These are phyloP conservation scores for Hyla sarda DNA, from an alignment of 2,113 vertebrate species.

Conservation along the genomic window DNA sequence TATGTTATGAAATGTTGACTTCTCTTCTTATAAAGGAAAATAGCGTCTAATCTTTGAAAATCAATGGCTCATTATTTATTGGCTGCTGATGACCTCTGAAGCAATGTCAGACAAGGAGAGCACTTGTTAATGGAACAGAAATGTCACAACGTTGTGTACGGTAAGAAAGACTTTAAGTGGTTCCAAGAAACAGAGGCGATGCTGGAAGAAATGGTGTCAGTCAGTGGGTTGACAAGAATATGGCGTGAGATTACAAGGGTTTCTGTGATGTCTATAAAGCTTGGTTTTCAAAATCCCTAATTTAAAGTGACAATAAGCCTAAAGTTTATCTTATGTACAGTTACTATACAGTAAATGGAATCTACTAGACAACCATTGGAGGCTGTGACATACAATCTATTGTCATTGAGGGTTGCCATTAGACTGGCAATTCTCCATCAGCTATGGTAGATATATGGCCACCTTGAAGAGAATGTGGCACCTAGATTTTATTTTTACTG, in stretches of 20 bases:
- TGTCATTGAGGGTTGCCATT: no score
- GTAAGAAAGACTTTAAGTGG: not conserved
- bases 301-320: not conserved
- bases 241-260: not conserved
- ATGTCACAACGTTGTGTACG: constrained; percentile 27
- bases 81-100: constrained; percentile 29
- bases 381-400: not conserved
- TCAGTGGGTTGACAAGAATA: not conserved
- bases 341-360: no score
- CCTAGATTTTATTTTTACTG: no score
- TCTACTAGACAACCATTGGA: no score
- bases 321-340: not conserved
- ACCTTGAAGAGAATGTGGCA: no score
- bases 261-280: not conserved
- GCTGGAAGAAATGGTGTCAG: not conserved
- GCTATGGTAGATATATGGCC: no score
- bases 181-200: constrained; percentile 24
- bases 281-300: not conserved
- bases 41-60: constrained; percentile 10
- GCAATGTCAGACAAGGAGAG: constrained; percentile 13
- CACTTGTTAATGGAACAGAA: constrained; percentile 39
- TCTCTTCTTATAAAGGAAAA: constrained; percentile 24
- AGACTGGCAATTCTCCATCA: not conserved
- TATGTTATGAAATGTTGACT: constrained; percentile 5
- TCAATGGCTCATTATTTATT: constrained; percentile 16